Evolutionary conservation across 2,113 vertebrate genomes (phyloP).

Genomic region (Urocitellus parryii): DNA sequence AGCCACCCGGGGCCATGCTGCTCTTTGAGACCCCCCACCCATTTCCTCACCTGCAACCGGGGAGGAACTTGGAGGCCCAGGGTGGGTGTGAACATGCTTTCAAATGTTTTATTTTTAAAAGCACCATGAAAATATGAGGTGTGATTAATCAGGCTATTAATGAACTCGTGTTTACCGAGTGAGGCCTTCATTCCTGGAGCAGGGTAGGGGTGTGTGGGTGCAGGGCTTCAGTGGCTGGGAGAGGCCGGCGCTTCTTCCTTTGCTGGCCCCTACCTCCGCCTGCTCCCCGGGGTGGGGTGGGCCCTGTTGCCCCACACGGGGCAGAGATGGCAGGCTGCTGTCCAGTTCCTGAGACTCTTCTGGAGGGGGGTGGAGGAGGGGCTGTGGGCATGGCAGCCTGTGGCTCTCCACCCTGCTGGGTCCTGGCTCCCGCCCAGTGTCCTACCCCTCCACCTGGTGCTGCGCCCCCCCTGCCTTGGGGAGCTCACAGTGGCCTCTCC

Average conservation of each 20-base stretch:
- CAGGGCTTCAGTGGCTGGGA: not conserved
- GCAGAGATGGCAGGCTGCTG: not conserved
- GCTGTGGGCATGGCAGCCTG: no score
- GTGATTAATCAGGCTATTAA: conserved; percentile 82
- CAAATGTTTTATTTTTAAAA: conserved; percentile 82
- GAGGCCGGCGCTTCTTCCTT: not conserved
- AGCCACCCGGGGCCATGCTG: accelerated
- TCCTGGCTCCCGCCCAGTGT: not conserved
- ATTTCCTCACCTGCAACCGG: not conserved
- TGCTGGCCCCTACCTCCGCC: not conserved
- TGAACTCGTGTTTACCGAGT: conserved; percentile 49
- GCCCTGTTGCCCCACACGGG: not conserved
- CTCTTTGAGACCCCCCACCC: not conserved
- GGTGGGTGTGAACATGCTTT: conserved; percentile 74
- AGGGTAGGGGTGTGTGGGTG: not conserved
- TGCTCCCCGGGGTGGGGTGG: accelerated
- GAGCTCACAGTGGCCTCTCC: no score
- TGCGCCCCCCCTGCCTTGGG: not conserved
- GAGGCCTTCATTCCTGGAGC: not conserved
- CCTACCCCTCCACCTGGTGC: accelerated
- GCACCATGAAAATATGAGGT: conserved; percentile 72
- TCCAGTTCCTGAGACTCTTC: not conserved
- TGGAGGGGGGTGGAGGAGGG: not conserved
- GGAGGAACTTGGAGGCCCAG: conserved; percentile 41
- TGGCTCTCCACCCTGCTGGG: not conserved